Evolutionary conservation across 2,113 vertebrate species (phyloP), one percentile per base, ranked within the genome.

Genomic region (Chlamydotis undulata): DNA sequence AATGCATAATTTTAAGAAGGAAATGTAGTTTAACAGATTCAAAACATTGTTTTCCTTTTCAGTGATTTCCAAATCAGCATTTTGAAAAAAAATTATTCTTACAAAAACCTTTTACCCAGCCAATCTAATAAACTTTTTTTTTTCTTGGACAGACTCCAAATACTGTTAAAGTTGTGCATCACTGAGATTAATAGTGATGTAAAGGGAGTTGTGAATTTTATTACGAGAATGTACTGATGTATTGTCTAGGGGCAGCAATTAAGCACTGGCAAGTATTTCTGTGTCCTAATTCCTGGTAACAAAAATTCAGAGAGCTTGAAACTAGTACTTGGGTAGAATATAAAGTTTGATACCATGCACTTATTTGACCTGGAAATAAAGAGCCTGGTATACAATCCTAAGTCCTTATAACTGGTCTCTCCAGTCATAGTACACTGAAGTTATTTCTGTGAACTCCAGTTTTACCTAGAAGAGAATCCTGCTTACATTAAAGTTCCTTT

Each of bases 121-220:
- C 37, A 93, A 77, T 29, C 31, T 39, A 73, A 86, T 70, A 63
- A 77, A 55, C 14, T 1, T 86, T 59, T 59, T 64, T 43, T 64
- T 77, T 43, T 53, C 56, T 93, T 97, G 96, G 88, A 84, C 50
- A 64, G 55, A 21, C 52, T 96, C 96, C 93, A 97, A 94, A 90
- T 63, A 52, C 86, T 89, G 73, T 94, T 81, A 65, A 92, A 93
- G 85, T 68, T 95, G 92, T 85, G 78, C 75, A 85, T 94, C 95
- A 82, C 93, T 90, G 81, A 97, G 75, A 90, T 94, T 39, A 71
- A 85, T 4, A 82, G 71, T 60, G 85, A 88, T 85, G 87, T 87
- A 93, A 65, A 83, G 90, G 73, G 83, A 93, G 94, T 71, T 88
- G 83, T 90, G 87, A 91, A 91, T 95, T 95, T 94, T 84, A 93